phyloP scores from a whole-genome alignment of 2,888 invertebrate species.

The Minunthozetes semirufus region DNA sequence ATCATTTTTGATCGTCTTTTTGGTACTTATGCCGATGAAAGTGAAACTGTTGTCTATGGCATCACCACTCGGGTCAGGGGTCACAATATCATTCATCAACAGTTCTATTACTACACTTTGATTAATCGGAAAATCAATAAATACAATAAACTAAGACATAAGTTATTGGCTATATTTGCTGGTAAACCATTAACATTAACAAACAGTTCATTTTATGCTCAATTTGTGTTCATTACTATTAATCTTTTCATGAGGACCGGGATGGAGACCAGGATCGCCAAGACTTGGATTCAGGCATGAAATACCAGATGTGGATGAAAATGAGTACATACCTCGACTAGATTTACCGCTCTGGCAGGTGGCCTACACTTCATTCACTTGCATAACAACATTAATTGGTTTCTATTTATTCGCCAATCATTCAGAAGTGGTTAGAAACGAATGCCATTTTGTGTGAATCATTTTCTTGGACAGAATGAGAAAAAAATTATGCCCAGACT shows the following conservation, averaged over 20 bases:
- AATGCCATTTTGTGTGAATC: background rate
- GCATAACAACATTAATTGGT: background rate
- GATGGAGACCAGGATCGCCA: slow-evolving; percentile 73
- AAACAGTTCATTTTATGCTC: background rate
- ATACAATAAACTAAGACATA: slow-evolving; percentile 54
- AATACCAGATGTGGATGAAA: slow-evolving; percentile 53
- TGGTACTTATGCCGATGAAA: slow-evolving; percentile 71
- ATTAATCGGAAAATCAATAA: slow-evolving; percentile 58
- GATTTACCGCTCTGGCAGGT: slow-evolving; percentile 6
- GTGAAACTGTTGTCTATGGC: slow-evolving; percentile 71
- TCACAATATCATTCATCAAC: slow-evolving; percentile 61
- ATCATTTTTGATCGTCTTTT: slow-evolving; percentile 82
- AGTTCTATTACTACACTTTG: slow-evolving; percentile 68
- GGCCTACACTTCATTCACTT: background rate
- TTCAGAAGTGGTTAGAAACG: slow-evolving; percentile 16
- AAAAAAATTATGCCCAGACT: no score
- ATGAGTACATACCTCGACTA: background rate
- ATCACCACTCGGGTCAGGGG: slow-evolving; percentile 70
- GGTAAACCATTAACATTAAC: slow-evolving; percentile 51
- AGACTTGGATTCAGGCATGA: slow-evolving; percentile 65
- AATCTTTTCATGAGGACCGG: slow-evolving; percentile 53
- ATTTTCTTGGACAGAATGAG: background rate
- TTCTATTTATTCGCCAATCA: slow-evolving; percentile 25
- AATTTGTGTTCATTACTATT: background rate
- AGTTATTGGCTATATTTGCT: slow-evolving; percentile 60